Percentiles rank a stretch among this genome's conserved stretches.
These are phyloP conservation scores for Agelas oroides DNA, from an alignment of 37 sponge, comb jelly and placozoan species.

Conservation along the genomic window DNA sequence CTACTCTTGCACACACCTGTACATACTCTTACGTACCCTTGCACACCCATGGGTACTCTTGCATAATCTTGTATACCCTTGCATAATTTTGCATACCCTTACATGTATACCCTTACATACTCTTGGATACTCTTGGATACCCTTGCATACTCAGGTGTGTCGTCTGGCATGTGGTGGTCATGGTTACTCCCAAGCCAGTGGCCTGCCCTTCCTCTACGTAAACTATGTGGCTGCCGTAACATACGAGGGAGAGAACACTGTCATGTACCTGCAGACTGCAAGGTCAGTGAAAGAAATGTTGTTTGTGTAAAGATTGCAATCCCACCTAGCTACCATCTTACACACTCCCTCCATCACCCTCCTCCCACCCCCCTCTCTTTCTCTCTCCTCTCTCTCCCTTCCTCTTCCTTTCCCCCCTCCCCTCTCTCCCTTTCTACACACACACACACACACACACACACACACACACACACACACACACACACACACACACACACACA, in stretches of 20 bases:
- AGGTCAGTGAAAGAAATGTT: conserved; percentile 37
- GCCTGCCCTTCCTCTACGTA: conserved; percentile 78
- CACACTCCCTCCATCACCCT: too few species aligned
- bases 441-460: too few species aligned
- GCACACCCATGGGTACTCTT: neutral
- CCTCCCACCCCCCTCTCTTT: too few species aligned
- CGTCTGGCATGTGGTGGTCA: conserved; percentile 92
- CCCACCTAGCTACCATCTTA: too few species aligned
- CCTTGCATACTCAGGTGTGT: too few species aligned
- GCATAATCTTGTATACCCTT: neutral
- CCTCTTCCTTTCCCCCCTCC: too few species aligned
- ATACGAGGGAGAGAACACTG: conserved; percentile 94
- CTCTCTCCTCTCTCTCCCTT: too few species aligned
- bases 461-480: too few species aligned
- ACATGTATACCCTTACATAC: neutral
- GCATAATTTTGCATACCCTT: neutral
- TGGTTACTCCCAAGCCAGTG: conserved; percentile 92
- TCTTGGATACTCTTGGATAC: too few species aligned
- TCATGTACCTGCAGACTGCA: conserved; percentile 91
- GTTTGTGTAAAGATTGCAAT: too few species aligned
- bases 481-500: conserved; percentile 16
- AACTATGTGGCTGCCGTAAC: conserved; percentile 66
- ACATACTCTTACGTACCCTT: neutral
- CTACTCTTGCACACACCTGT: neutral
- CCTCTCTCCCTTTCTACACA: too few species aligned